phyloP scores from a whole-genome alignment of 1,140 invertebrate genomes.

The Wiebesia pumilae region DNA sequence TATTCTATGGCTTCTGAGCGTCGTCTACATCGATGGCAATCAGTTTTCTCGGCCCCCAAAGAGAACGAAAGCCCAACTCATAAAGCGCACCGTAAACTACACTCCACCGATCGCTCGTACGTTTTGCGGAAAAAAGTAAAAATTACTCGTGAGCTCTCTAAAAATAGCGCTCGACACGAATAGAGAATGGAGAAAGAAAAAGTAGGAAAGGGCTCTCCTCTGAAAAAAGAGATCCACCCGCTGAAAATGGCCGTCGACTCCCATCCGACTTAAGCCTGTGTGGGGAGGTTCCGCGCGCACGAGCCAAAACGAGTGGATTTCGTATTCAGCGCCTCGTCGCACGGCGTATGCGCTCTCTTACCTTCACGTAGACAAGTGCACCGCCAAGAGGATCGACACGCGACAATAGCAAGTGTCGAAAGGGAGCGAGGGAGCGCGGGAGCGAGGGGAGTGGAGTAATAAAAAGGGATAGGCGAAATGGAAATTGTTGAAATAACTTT shows the following conservation, averaged over 20 bases:
- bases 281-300: background rate
- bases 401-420: background rate
- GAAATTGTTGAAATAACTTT: background rate
- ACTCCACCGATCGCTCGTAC: background rate
- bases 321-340: background rate
- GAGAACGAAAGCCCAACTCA: too few relatives aligned
- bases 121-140: background rate
- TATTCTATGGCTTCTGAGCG: too few relatives aligned
- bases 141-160: background rate
- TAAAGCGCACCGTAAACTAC: too few relatives aligned
- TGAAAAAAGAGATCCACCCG: background rate
- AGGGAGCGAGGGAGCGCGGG: too few relatives aligned
- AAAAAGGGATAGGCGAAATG: background rate
- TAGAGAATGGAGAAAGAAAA: background rate
- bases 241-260: background rate
- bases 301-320: background rate
- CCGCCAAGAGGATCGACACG: constrained; percentile 55
- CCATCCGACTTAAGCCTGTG: background rate
- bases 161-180: background rate
- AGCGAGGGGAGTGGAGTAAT: too few relatives aligned
- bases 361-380: constrained; percentile 35
- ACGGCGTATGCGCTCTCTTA: background rate
- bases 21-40: too few relatives aligned
- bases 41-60: too few relatives aligned
- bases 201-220: background rate